Conservation (phyloP, 2,113 vertebrate species). For the Typhlomys cinereus region DNA sequence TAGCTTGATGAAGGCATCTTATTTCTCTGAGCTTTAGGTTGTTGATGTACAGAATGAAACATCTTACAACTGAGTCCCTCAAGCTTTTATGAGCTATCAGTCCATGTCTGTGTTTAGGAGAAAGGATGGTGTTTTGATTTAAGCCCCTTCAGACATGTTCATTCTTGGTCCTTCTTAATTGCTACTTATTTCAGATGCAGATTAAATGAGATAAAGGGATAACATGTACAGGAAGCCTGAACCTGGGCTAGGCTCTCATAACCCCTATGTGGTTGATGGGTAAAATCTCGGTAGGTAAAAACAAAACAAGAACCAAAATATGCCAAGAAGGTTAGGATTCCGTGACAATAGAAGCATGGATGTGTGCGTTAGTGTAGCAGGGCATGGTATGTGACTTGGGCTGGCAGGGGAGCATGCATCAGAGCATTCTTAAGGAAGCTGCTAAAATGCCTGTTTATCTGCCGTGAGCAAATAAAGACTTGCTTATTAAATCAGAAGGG, state of each 20-base stretch:
- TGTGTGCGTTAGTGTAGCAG: neutral
- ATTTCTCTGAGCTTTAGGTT: conserved; percentile 24
- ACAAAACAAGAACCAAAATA: too few species aligned
- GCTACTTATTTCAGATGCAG: too few species aligned
- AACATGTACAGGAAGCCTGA: too few species aligned
- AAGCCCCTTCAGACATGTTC: neutral
- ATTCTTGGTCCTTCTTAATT: too few species aligned
- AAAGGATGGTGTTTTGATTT: neutral
- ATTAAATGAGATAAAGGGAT: too few species aligned
- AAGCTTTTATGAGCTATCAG: neutral
- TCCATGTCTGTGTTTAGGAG: neutral
- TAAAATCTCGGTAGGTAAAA: too few species aligned
- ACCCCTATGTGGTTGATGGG: neutral
- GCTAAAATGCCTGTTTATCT: neutral
- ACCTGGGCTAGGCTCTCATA: too few species aligned
- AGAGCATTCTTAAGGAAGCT: neutral
- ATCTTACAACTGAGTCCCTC: neutral
- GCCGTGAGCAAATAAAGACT: neutral
- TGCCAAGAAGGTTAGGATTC: too few species aligned
- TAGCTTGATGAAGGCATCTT: neutral
- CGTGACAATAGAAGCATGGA: too few species aligned
- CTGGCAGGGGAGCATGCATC: too few species aligned
- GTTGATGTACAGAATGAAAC: neutral
- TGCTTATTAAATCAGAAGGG: neutral
- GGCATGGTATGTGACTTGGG: neutral